A percentile compares a stretch with the other conserved stretches of the same genome.
Evolutionary conservation across 2,888 invertebrate genomes (phyloP).

Genomic region (Mythimna vitellina): DNA sequence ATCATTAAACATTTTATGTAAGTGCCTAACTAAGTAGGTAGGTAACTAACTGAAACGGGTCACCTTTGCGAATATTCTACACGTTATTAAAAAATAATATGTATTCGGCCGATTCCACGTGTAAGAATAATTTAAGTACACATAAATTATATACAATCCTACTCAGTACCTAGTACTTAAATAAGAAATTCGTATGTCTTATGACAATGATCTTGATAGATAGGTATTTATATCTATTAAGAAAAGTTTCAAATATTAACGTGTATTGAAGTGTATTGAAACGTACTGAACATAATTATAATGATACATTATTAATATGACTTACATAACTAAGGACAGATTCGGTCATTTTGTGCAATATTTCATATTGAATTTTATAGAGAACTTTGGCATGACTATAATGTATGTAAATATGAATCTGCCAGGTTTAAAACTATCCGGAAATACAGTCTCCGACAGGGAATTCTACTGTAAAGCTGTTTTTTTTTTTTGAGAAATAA

Average conservation of each 20-base stretch:
- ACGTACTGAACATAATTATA: too few relatives aligned
- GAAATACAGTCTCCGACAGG: too few relatives aligned
- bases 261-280: too few relatives aligned
- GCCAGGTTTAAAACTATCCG: too few relatives aligned
- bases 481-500: too few relatives aligned
- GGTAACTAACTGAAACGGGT: slow-evolving; percentile 10
- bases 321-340: not conserved
- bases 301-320: too few relatives aligned
- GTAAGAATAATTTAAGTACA: slow-evolving; percentile 10
- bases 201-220: slow-evolving; percentile 1
- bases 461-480: too few relatives aligned
- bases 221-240: not conserved
- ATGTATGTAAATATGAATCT: too few relatives aligned
- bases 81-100: slow-evolving; percentile 14
- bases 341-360: not conserved
- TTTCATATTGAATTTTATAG: not conserved
- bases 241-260: too few relatives aligned
- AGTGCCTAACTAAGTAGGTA: not conserved
- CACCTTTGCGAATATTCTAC: slow-evolving; percentile 18
- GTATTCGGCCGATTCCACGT: slow-evolving; percentile 21
- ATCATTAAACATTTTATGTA: not conserved
- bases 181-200: not conserved
- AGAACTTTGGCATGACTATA: too few relatives aligned
- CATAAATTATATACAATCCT: not conserved
- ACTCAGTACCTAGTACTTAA: too few relatives aligned